phyloP scores from a whole-genome alignment of 2,888 invertebrate genomes.

The Drepanosiphum platanoidis region DNA sequence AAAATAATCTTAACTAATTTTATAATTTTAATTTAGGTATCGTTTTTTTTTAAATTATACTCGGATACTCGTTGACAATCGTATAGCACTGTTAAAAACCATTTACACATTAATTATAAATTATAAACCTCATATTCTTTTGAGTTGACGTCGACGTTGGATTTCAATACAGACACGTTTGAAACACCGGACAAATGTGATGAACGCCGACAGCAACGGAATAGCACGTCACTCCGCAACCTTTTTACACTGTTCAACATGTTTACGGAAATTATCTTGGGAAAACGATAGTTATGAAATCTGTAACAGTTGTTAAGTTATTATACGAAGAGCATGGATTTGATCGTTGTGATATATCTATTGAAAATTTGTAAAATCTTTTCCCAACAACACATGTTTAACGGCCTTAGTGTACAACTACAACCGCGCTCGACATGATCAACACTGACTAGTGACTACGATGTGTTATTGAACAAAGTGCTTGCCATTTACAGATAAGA shows the following conservation, averaged over 20 bases:
- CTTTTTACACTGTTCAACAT: constrained; percentile 27
- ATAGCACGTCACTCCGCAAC: not conserved
- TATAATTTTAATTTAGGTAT: no score
- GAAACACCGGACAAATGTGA: not conserved
- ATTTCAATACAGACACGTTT: constrained; percentile 43
- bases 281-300: not conserved
- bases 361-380: constrained; percentile 34
- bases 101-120: not conserved
- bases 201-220: not conserved
- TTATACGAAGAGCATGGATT: not conserved
- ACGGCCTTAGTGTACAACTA: no score
- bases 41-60: no score
- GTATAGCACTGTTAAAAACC: not conserved
- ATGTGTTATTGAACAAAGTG: constrained; percentile 29
- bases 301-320: constrained; percentile 28
- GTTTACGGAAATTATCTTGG: constrained; percentile 1
- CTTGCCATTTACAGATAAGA: not conserved
- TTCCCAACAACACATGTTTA: constrained; percentile 30
- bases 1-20: no score
- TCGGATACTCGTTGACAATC: no score
- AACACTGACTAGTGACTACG: not conserved
- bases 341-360: not conserved
- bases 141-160: constrained; percentile 40
- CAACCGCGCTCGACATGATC: not conserved
- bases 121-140: constrained; percentile 51